Conservation (phyloP, 2,888 invertebrate species). For the Dioctria linearis region DNA sequence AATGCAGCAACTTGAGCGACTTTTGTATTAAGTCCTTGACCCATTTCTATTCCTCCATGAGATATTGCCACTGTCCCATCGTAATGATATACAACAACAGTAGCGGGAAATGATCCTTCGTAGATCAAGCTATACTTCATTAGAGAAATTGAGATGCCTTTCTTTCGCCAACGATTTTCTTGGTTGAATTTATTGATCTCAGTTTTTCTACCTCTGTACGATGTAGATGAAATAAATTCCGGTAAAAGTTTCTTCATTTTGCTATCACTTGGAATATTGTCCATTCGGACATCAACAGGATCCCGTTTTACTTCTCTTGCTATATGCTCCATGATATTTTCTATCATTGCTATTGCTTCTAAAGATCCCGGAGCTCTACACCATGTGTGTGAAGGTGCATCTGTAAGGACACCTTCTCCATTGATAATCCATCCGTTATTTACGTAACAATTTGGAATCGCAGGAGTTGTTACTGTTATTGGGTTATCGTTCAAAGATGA, state of each 20-base stretch:
- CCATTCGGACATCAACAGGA: constrained; percentile 74
- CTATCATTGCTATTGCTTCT: constrained; percentile 77
- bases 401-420: constrained; percentile 78
- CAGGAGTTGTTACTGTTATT: constrained; percentile 65
- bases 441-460: constrained; percentile 77
- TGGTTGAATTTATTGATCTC: constrained; percentile 76
- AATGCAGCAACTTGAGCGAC: constrained; percentile 83
- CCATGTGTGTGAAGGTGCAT: constrained; percentile 79
- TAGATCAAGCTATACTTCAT: constrained; percentile 78
- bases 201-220: constrained; percentile 74
- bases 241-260: constrained; percentile 72
- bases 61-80: constrained; percentile 81
- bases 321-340: constrained; percentile 79
- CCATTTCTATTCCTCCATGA: constrained; percentile 83
- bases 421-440: constrained; percentile 77
- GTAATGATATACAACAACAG: constrained; percentile 79
- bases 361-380: constrained; percentile 77
- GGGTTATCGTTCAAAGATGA: constrained; percentile 73
- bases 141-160: constrained; percentile 79
- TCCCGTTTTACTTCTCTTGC: constrained; percentile 74
- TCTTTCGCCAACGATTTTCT: constrained; percentile 86
- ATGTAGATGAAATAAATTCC: constrained; percentile 72
- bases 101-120: constrained; percentile 74
- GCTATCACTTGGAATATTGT: constrained; percentile 72
- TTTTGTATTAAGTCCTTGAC: constrained; percentile 86